phyloP scores from a whole-genome alignment of 2,888 invertebrate genomes.

The Rotaria socialis region DNA sequence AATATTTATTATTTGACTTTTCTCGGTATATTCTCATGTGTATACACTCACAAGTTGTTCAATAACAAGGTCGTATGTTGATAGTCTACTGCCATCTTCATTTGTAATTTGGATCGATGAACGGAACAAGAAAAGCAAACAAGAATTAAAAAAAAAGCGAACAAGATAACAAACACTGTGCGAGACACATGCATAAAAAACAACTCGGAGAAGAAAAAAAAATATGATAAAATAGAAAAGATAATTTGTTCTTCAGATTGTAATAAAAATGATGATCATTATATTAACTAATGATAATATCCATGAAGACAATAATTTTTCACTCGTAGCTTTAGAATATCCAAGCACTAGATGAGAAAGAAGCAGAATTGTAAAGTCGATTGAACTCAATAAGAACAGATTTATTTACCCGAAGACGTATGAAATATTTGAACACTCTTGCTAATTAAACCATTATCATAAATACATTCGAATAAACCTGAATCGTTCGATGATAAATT shows the following conservation, averaged over 20 bases:
- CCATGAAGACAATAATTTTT: not conserved
- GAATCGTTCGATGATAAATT: not conserved
- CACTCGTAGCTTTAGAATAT: not conserved
- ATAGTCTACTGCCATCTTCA: slow-evolving; percentile 19
- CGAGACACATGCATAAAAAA: not conserved
- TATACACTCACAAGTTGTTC: not conserved
- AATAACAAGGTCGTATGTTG: not conserved
- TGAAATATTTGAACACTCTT: not conserved
- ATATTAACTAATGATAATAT: not conserved
- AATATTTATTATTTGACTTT: slow-evolving; percentile 2
- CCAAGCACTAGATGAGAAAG: not conserved
- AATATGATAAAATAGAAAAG: not conserved
- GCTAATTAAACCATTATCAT: not conserved
- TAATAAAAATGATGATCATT: not conserved
- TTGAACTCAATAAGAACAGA: not conserved
- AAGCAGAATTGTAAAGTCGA: not conserved
- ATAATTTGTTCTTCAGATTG: not conserved
- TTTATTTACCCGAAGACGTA: not conserved
- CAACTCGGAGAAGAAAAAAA: not conserved
- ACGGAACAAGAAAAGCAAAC: not conserved
- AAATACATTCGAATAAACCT: not conserved
- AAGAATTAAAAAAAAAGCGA: not conserved
- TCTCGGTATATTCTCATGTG: not conserved
- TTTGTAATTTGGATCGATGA: slow-evolving; percentile 23
- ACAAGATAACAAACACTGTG: slow-evolving; percentile 23